Evolutionary conservation across 1,140 invertebrate genomes (phyloP).

Genomic region (Atta texana): DNA sequence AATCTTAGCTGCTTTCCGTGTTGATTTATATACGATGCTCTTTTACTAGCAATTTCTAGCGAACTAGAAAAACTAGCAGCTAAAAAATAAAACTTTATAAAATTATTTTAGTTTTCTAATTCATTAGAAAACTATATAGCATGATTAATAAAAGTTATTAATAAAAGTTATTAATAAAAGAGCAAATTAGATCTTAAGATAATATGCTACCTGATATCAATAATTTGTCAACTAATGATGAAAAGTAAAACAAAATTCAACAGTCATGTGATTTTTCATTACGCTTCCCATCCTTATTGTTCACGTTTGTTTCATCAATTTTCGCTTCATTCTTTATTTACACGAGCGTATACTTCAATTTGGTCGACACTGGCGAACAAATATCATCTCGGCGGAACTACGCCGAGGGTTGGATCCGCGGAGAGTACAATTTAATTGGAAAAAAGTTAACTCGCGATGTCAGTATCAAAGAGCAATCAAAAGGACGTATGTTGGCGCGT

Average conservation of each 20-base stretch:
- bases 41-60: too few species aligned
- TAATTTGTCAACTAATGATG: conserved; percentile 24
- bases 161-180: too few species aligned
- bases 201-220: not conserved
- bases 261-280: conserved; percentile 40
- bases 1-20: too few species aligned
- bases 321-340: conserved; percentile 49
- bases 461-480: conserved; percentile 61
- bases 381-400: conserved; percentile 40
- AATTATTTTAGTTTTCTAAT: too few species aligned
- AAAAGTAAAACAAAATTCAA: conserved; percentile 7
- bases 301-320: conserved; percentile 53
- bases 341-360: conserved; percentile 41
- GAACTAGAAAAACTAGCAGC: too few species aligned
- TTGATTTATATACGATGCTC: too few species aligned
- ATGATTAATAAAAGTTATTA: too few species aligned
- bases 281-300: conserved; percentile 22
- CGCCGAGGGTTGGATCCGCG: conserved; percentile 19
- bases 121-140: too few species aligned
- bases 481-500: conserved; percentile 55
- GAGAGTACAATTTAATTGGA: conserved; percentile 56
- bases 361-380: conserved; percentile 46
- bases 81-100: too few species aligned
- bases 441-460: conserved; percentile 62
- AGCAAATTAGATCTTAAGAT: not conserved